A percentile compares a stretch with the other conserved stretches of the same genome.
These are phyloP conservation scores for Bombus consobrinus DNA, from an alignment of 1,140 invertebrate genomes.

Conservation along the genomic window DNA sequence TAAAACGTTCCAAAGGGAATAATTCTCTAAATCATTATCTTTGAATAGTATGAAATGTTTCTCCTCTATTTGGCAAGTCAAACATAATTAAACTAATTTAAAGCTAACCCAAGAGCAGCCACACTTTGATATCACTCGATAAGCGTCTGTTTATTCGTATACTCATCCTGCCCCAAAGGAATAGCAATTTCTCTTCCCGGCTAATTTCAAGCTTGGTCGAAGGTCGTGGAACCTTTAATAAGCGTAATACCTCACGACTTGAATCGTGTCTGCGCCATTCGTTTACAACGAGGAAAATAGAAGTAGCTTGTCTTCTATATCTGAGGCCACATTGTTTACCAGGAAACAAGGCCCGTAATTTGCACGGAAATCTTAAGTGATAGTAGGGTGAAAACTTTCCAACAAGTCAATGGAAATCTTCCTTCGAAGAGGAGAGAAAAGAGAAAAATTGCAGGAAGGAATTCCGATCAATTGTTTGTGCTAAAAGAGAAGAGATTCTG, in stretches of 20 bases:
- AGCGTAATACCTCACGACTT: constrained; percentile 13
- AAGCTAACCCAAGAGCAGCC: background rate
- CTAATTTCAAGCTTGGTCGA: background rate
- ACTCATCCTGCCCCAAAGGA: background rate
- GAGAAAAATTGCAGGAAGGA: constrained; percentile 33
- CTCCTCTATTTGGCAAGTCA: background rate
- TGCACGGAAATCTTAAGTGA: constrained; percentile 44
- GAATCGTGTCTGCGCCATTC: background rate
- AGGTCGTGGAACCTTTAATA: constrained; percentile 31
- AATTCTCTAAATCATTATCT: background rate
- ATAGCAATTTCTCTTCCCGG: constrained; percentile 6
- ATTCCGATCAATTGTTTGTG: constrained; percentile 55
- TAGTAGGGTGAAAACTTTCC: constrained; percentile 44
- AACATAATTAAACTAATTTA: constrained; percentile 6
- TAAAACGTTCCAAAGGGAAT: background rate
- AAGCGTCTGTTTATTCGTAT: background rate
- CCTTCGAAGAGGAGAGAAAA: background rate
- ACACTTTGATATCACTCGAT: background rate
- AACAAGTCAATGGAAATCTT: constrained; percentile 6
- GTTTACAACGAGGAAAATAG: background rate
- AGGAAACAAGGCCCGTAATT: constrained; percentile 55
- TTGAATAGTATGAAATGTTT: background rate
- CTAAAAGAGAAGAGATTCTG: constrained; percentile 14
- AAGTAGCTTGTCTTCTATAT: constrained; percentile 6
- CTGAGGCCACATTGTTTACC: constrained; percentile 44